phyloP scores from a whole-genome alignment of 2,797 vertebrate genomes.

The Rhinatrema bivittatum region DNA sequence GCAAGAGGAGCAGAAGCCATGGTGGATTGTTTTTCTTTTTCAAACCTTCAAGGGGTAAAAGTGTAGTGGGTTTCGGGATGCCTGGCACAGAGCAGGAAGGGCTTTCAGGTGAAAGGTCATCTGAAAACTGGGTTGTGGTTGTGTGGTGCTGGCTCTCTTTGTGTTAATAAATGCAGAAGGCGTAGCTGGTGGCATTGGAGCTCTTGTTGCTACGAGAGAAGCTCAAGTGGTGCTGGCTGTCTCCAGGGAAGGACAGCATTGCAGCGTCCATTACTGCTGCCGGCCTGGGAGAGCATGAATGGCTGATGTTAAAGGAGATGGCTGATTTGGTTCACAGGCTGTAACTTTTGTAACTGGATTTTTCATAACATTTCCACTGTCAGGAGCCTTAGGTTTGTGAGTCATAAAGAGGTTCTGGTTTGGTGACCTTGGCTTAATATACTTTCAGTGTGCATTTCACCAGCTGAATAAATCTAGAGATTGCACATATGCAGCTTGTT shows the following conservation, averaged over 20 bases:
- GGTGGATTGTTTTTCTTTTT: too few species aligned
- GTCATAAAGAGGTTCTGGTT: background rate
- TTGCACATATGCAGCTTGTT: too few species aligned
- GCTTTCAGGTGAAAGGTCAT: background rate
- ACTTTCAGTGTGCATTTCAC: too few species aligned
- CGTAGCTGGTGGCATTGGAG: conserved; percentile 57
- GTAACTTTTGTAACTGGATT: background rate
- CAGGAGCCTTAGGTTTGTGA: background rate
- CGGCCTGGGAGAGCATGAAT: conserved; percentile 42
- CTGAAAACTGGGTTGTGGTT: too few species aligned
- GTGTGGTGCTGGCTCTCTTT: background rate
- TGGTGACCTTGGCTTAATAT: too few species aligned
- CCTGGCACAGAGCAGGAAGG: too few species aligned
- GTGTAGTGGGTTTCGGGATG: too few species aligned
- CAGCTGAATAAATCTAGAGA: too few species aligned
- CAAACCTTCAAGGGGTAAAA: too few species aligned
- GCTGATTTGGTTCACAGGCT: conserved; percentile 25
- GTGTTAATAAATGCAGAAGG: background rate
- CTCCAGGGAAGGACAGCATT: conserved; percentile 67
- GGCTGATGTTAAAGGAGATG: conserved; percentile 22
- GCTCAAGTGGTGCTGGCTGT: conserved; percentile 68
- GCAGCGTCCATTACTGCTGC: conserved; percentile 65
- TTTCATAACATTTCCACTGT: background rate
- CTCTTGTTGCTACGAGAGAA: conserved; percentile 73
- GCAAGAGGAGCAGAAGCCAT: too few species aligned